Evolutionary conservation across 92 coral and sea anemone genomes (phyloP).

Genomic region (Epizoanthus scotinus): DNA sequence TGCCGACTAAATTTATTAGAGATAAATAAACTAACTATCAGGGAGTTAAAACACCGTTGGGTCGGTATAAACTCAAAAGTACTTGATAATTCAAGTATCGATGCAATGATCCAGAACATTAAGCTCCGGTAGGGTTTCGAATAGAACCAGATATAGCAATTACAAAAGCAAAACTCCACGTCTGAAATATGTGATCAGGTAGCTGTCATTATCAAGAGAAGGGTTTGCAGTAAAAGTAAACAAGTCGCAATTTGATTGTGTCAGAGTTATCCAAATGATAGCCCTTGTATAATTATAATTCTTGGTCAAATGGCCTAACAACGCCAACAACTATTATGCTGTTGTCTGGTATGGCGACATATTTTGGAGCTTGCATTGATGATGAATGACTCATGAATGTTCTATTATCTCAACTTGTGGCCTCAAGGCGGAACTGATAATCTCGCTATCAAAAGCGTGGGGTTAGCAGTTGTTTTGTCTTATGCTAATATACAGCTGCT

Average conservation of each 20-base stretch:
- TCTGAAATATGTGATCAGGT: background rate
- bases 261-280: slow-evolving; percentile 1
- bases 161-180: background rate
- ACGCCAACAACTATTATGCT: background rate
- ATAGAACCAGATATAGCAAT: background rate
- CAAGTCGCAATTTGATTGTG: background rate
- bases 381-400: background rate
- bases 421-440: background rate
- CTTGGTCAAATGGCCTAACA: background rate
- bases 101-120: slow-evolving; percentile 2
- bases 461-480: background rate
- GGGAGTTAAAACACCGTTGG: background rate
- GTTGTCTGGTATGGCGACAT: background rate
- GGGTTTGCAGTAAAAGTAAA: slow-evolving; percentile 2
- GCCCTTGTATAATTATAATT: background rate
- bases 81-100: background rate
- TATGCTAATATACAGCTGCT: slow-evolving; percentile 2
- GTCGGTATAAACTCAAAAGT: background rate
- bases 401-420: background rate
- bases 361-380: background rate
- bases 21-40: background rate
- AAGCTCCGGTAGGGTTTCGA: background rate
- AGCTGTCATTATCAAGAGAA: background rate
- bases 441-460: background rate
- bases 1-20: slow-evolving; percentile 3